These are phyloP conservation scores for Labroides dimidiatus DNA, from an alignment of 2,797 vertebrate species.

Conservation along the genomic window DNA sequence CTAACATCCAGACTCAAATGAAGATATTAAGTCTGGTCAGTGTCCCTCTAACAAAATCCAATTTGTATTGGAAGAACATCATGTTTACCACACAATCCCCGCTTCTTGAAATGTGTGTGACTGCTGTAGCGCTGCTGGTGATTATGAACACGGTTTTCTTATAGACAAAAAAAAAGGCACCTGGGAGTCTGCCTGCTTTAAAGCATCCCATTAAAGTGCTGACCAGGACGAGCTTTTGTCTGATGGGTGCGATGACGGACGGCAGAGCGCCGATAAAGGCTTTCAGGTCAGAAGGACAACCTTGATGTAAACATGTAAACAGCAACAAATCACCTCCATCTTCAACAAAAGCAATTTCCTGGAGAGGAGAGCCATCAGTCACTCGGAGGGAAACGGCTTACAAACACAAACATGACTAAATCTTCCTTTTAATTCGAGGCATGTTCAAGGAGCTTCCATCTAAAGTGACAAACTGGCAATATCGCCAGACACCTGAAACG, in stretches of 20 bases:
- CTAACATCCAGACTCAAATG: neutral
- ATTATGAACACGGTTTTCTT: conserved; percentile 13
- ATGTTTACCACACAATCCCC: conserved; percentile 11
- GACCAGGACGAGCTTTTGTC: conserved; percentile 9
- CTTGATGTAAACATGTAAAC: conserved; percentile 58
- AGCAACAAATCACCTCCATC: conserved; percentile 19
- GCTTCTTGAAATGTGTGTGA: conserved; percentile 1
- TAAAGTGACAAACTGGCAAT: conserved; percentile 7
- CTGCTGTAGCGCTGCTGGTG: conserved; percentile 10
- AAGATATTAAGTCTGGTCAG: conserved; percentile 1
- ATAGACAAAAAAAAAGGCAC: conserved; percentile 6
- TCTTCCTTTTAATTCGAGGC: conserved; percentile 2
- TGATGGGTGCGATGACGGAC: conserved; percentile 40
- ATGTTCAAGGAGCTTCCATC: neutral
- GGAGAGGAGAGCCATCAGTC: conserved; percentile 19
- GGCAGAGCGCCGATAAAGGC: conserved; percentile 48
- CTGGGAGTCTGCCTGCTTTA: conserved; percentile 7
- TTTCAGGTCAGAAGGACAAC: conserved; percentile 59
- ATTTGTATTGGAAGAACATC: conserved; percentile 4
- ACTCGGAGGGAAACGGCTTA: conserved; percentile 2
- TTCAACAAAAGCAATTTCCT: conserved; percentile 39
- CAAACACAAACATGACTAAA: conserved; percentile 16
- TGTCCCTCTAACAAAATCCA: conserved; percentile 3
- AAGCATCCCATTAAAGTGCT: conserved; percentile 42
- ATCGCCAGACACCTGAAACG: neutral